Base-by-base conservation (phyloP, 2,888 invertebrate species). In the Erebia epiphron region DNA sequence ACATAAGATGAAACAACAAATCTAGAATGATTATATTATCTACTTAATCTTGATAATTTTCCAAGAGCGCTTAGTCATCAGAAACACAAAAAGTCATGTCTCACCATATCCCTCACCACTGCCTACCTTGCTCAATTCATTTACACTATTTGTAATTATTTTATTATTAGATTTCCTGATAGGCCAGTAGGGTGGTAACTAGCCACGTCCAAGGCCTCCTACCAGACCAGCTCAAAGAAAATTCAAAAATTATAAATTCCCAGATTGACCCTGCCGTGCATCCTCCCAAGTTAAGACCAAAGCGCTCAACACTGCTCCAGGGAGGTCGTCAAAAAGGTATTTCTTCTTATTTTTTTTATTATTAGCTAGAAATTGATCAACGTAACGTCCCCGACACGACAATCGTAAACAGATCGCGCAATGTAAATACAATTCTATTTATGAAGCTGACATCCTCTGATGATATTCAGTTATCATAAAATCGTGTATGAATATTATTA, bases 361-460 rank as follows among this genome's bases (percentile, higher is more conserved):
- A 49, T 54, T 26, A 68, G 49, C 54, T 54, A 26, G 35, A 35
- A 49, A 50, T 41, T 50, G 57, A 61, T 9, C 18, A 61, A 52
- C 68, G 66, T 46, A 70, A 68, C 71, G 71, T 69, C 61, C 49
- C 35, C 67, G 71, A 73, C 60, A 71, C 70, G 71, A 71, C 56
- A 14, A 52, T 68, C 50, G 50, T 18, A 16, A 57, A 60, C n/a
- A 57, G 41, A 72, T 63, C 74, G 63, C 63, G 35, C 14, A 11
- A 50, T 70, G 63, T 67, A 73, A 73, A 67, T 54, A 68, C 50
- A 56, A 64, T 71, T 76, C 77, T 77, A 77, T 77, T 77, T 77
- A 75, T 72, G 73, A 75, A 62, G 67, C 73, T 77, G 77, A 77
- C 76, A 75, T 73, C 71, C 73, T 70, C 65, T 52, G 68, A 74